Evolutionary conservation across 2,797 vertebrate genomes (phyloP).

Genomic region (Ptychadena robeensis): DNA sequence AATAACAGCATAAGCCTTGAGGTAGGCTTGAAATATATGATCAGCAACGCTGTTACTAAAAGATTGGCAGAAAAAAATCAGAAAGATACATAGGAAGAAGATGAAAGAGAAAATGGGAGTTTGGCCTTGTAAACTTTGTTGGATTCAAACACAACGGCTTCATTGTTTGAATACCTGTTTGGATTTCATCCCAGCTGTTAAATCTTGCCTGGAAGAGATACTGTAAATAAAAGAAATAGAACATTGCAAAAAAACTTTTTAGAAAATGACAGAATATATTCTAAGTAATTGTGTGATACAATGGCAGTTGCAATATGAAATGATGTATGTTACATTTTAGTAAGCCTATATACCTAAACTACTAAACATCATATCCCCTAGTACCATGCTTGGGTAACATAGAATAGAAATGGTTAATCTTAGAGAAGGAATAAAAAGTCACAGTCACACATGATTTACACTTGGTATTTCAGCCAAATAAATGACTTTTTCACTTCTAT

Average conservation of each 20-base stretch:
- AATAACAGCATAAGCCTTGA: conserved; percentile 18
- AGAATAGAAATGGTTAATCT: conserved; percentile 22
- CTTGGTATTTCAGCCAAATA: conserved; percentile 30
- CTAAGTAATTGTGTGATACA: background rate
- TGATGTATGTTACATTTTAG: background rate
- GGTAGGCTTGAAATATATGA: conserved; percentile 27
- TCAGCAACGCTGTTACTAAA: conserved; percentile 16
- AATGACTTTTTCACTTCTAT: conserved; percentile 37
- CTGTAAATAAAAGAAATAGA: conserved; percentile 3
- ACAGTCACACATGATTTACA: conserved; percentile 40
- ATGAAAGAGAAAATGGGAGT: conserved; percentile 10
- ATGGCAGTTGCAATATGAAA: too few relatives aligned
- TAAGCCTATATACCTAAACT: background rate
- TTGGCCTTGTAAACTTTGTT: conserved; percentile 17
- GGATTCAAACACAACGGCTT: conserved; percentile 13
- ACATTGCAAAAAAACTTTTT: background rate
- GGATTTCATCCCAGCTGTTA: conserved; percentile 34
- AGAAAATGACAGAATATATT: conserved; percentile 4
- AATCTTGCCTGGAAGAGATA: conserved; percentile 8
- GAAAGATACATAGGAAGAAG: conserved; percentile 18
- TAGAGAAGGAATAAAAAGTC: conserved; percentile 23
- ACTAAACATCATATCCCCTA: background rate
- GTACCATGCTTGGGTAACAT: background rate
- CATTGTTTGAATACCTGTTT: conserved; percentile 21
- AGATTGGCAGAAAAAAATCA: conserved; percentile 23